Evolutionary conservation across 2,113 vertebrate genomes (phyloP), one percentile per base, ranked within the genome.

Genomic region (Hemicordylus capensis): DNA sequence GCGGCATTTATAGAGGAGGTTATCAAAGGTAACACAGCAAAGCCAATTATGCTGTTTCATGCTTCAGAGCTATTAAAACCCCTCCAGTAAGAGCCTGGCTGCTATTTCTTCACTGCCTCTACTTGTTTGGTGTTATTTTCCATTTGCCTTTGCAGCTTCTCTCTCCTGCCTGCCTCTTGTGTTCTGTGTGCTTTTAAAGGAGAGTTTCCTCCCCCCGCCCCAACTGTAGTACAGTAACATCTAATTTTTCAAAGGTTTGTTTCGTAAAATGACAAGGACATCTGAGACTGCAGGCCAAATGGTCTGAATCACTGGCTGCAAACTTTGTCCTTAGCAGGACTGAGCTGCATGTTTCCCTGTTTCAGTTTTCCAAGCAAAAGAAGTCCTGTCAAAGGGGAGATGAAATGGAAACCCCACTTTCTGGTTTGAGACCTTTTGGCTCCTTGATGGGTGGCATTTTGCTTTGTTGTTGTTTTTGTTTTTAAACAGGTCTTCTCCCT

Each of bases 341-440:
- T n/a, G 0, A 0, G 2, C 42, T 26, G 31, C 2, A 42, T 51
- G 37, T 56, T 15, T 9, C 8, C 63, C 14, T 1, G 7, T 64
- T n/a, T 11, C 10, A n/a, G 9, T 11, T 64, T n/a, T 31, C 11
- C 11, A 31, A 28, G 26, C 11, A 31, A 64, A 64, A 26, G 14
- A 12, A 12, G 63, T 64, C 28, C 31, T 69, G 6, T 69, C 7
- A 64, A 31, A 4, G 63, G 3, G 28, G 28, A 64, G 31, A n/a
- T n/a, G n/a, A n/a, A n/a, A n/a, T n/a, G n/a, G n/a, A n/a, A n/a
- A n/a, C n/a, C n/a, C n/a, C n/a, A 64, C 63, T n/a, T 64, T n/a
- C n/a, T n/a, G n/a, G 28, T 28, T 11, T 64, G 28, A 12, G 11
- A 12, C 31, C 28, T n/a, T 11, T n/a, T n/a, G 19, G 58, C 14